Percentiles rank a stretch among this genome's conserved stretches.
Evolutionary conservation across 2,888 invertebrate species (phyloP).

Genomic region (Yponomeuta sedellus): DNA sequence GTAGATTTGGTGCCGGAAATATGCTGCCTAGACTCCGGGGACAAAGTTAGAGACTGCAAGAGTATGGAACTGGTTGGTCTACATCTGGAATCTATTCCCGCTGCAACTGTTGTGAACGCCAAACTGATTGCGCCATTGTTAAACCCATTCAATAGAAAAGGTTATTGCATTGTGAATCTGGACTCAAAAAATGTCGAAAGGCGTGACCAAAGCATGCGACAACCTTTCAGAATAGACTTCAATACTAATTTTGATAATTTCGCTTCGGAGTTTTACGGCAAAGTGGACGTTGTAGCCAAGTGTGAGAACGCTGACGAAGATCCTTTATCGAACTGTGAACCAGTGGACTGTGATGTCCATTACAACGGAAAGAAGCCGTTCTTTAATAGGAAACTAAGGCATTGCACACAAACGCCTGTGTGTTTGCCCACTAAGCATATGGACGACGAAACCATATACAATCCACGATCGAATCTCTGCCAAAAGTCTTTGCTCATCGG

Average conservation of each 20-base stretch:
- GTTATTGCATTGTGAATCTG: slow-evolving; percentile 46
- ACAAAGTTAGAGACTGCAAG: slow-evolving; percentile 38
- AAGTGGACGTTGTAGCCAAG: slow-evolving; percentile 26
- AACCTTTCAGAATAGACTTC: slow-evolving; percentile 46
- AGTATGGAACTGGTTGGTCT: slow-evolving; percentile 42
- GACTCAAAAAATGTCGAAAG: slow-evolving; percentile 38
- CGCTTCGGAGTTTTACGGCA: background rate
- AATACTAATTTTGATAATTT: slow-evolving; percentile 33
- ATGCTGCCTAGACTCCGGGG: slow-evolving; percentile 43
- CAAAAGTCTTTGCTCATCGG: slow-evolving; percentile 31
- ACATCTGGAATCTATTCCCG: slow-evolving; percentile 34
- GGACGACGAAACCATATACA: slow-evolving; percentile 35
- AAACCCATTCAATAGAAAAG: slow-evolving; percentile 43
- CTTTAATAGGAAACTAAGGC: slow-evolving; percentile 35
- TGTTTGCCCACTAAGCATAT: slow-evolving; percentile 34
- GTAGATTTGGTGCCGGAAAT: slow-evolving; percentile 45
- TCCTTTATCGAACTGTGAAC: slow-evolving; percentile 49
- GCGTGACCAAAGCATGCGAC: slow-evolving; percentile 34
- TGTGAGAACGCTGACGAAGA: slow-evolving; percentile 50
- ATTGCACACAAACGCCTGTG: slow-evolving; percentile 37
- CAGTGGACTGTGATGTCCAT: slow-evolving; percentile 52
- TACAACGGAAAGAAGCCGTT: slow-evolving; percentile 50
- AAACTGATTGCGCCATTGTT: slow-evolving; percentile 50
- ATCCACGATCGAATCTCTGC: slow-evolving; percentile 46
- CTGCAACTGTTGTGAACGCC: slow-evolving; percentile 38